A percentile compares a stretch with the other conserved stretches of the same genome.
Evolutionary conservation across 2,888 invertebrate species (phyloP).

Genomic region (Alviniconcha strummeri): DNA sequence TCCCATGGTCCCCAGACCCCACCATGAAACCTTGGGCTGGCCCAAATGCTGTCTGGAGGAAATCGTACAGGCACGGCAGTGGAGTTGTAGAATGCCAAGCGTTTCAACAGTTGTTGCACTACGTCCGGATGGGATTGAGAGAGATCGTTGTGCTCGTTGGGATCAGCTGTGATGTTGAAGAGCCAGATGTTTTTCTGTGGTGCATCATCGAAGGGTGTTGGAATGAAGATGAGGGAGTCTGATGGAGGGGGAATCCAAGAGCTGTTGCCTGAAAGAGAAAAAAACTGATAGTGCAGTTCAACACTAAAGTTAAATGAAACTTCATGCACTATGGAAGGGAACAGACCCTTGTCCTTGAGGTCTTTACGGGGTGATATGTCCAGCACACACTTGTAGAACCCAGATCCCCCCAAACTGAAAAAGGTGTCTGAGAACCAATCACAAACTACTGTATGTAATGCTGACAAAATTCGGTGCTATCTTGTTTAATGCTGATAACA

Average conservation of each 20-base stretch:
- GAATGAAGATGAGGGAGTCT: not conserved
- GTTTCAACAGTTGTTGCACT: constrained; percentile 54
- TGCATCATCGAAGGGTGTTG: not conserved
- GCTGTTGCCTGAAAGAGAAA: not conserved
- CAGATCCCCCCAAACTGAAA: too few relatives aligned
- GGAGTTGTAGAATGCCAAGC: constrained; percentile 54
- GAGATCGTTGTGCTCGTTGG: constrained; percentile 62
- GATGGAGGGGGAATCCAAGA: not conserved
- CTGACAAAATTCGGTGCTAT: too few relatives aligned
- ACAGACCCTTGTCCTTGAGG: too few relatives aligned
- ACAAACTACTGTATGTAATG: too few relatives aligned
- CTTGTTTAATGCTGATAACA: too few relatives aligned
- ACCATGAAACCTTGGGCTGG: constrained; percentile 57
- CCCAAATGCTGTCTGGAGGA: constrained; percentile 54
- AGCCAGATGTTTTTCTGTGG: constrained; percentile 63
- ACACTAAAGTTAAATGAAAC: constrained; percentile 27
- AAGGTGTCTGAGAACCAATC: too few relatives aligned
- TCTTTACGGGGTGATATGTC: too few relatives aligned
- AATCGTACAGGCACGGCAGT: constrained; percentile 64
- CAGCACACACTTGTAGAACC: too few relatives aligned
- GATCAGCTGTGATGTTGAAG: constrained; percentile 65
- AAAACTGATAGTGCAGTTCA: not conserved
- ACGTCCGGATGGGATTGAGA: constrained; percentile 51
- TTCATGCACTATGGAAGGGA: too few relatives aligned
- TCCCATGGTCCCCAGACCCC: constrained; percentile 70